Evolutionary conservation across 1,140 invertebrate species (phyloP), one percentile per base, ranked within the genome.

Genomic region (Cyclina sinensis): DNA sequence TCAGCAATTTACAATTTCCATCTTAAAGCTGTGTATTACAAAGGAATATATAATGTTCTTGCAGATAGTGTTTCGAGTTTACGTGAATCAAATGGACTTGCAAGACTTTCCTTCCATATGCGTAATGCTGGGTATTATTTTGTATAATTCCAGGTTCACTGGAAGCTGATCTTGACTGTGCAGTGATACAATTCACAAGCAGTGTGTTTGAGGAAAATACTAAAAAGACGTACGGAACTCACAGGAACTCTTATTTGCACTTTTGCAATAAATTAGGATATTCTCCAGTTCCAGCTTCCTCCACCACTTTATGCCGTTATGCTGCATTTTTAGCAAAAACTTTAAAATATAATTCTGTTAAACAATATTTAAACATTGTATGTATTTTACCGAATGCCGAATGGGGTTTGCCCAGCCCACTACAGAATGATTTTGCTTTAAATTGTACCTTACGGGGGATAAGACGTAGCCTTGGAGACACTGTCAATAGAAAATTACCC

Each of bases 281-380:
- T 32, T 7, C 74, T 30, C 16, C 74, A 0, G 74, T 78, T 21
- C 74, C 74, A 48, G 74, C 46, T 11, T 51, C 39, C 0, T 81
- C 79, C 0, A 54, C 4, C 27, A 81, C 79, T 62, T 39, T 81
- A 54, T 81, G 79, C 35, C 32, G 79, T 4, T 81, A 81, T 62
- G 48, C 79, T 32, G 54, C 79, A 1, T 81, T 30, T 27, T 30
- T 81, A 62, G 79, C 79, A 32, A 59, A 21, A 43, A 62, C 79
- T 35, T 39, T 59, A 62, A 81, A 81, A 39, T 81, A 81, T n/a
- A 81, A 81, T 21, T 81, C 79, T 62, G 32, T 81, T 37, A 59
- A 81, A 39, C 79, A 81, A 37, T 81, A 81, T 62, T 35, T 59
- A 62, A 81, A 81, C 39, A 81, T 81, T 81, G 79, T 81, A n/a